phyloP scores from a whole-genome alignment of 2,797 vertebrate genomes.

The Choloepus didactylus region DNA sequence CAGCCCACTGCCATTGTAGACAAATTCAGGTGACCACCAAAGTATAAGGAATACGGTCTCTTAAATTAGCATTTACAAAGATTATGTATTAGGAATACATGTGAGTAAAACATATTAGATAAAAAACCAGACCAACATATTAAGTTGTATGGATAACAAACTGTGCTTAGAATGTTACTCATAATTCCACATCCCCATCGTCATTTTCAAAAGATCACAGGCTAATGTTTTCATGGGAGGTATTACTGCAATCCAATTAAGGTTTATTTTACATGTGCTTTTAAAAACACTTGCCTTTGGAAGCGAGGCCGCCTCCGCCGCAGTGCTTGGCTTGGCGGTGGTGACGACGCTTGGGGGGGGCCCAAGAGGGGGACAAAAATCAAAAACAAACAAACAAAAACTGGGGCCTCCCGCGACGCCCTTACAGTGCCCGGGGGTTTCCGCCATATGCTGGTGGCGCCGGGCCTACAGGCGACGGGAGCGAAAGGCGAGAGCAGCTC shows the following conservation, averaged over 20 bases:
- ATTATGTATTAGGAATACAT: not conserved
- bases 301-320: too few species aligned
- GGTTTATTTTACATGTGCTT: not conserved
- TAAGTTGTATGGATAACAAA: not conserved
- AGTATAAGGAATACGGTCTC: not conserved
- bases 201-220: not conserved
- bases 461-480: too few species aligned
- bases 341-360: too few species aligned
- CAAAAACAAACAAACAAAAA: too few species aligned
- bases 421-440: too few species aligned
- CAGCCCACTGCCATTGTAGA: not conserved
- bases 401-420: too few species aligned
- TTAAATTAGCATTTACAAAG: not conserved
- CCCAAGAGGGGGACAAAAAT: too few species aligned
- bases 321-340: too few species aligned
- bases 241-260: not conserved
- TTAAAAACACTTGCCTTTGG: not conserved
- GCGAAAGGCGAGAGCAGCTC: too few species aligned
- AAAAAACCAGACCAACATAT: not conserved
- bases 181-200: not conserved
- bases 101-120: not conserved
- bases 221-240: not conserved
- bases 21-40: not conserved
- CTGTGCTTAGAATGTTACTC: not conserved
- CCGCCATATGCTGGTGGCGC: too few species aligned